A percentile compares a stretch with the other conserved stretches of the same genome.
Conservation (phyloP, 2,113 vertebrate species). For the Ceuthmochares aereus region DNA sequence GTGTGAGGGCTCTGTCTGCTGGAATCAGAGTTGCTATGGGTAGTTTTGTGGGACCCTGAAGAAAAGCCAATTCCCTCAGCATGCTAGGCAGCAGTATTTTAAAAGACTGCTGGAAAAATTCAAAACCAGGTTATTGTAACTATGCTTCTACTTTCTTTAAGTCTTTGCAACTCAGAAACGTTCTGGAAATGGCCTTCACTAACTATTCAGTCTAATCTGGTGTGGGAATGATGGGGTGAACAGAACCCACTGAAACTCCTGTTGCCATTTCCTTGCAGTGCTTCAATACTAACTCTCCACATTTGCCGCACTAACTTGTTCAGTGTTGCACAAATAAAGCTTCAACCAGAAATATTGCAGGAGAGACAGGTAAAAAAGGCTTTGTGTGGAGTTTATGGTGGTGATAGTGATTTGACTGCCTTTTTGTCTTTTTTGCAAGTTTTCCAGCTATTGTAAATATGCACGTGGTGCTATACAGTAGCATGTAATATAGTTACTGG, state of each 20-base stretch:
- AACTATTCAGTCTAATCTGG: neutral
- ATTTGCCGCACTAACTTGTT: neutral
- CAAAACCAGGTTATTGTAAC: neutral
- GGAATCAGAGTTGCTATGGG: slow-evolving; percentile 16
- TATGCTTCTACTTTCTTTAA: neutral
- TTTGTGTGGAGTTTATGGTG: neutral
- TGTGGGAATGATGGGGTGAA: neutral
- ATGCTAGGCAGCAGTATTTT: neutral
- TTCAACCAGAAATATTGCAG: neutral
- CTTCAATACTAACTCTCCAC: neutral
- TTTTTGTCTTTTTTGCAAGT: neutral
- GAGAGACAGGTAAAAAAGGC: neutral
- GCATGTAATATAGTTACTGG: neutral
- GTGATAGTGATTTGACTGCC: neutral
- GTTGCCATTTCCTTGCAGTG: neutral
- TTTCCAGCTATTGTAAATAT: neutral
- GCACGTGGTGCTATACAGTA: accelerated
- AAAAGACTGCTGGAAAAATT: neutral
- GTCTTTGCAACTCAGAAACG: neutral
- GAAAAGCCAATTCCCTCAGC: slow-evolving; percentile 12
- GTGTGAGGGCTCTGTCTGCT: slow-evolving; percentile 30
- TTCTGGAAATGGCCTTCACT: neutral
- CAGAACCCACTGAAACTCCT: neutral
- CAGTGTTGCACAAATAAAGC: neutral
- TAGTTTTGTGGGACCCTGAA: neutral